Base-by-base conservation (phyloP, 2,888 invertebrate species). In the Trachelus iudaicus region DNA sequence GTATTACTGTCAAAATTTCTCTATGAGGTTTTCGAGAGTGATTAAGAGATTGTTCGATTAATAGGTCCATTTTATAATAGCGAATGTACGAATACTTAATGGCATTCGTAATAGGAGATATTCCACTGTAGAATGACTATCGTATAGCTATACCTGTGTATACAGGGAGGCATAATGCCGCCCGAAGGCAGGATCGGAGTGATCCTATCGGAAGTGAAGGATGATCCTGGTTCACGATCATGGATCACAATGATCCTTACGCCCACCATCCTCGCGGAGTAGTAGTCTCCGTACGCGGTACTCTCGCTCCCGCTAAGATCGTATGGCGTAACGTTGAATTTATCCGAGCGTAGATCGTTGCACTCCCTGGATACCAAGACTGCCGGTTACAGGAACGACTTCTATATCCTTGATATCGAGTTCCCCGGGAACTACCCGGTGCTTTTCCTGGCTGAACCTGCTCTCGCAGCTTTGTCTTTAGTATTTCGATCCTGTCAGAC, bases 221-320 rank as follows among this genome's bases (percentile, higher is more conserved):
- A 89, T 89, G 87, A 89, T 88, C 87, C 89, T 87, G 89, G 90
- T 90, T 86, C 89, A 85, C 83, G 88, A 89, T 90, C 87, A 85
- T 85, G 84, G 85, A 85, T 84, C 85, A 81, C 86, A 85, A 90
- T 90, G 88, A 88, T 90, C 87, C 86, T 88, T 90, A 40, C 40
- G 40, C 40, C 40, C 40, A 40, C 40, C 40, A 40, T 40, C 15
- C 15, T 40, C 40, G 40, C 76, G 68, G 74, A 73, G 73, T 75
- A 75, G 40, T 33, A 40, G n/a, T 76, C 77, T 73, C 75, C 35
- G 56, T 76, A 35, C 69, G 68, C 35, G 35, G 56, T 56, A 69
- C 75, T 76, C 73, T 74, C 73, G 77, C 79, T 80, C 79, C 76
- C 71, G 77, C 77, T 77, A 77, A 77, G 77, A 40, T 40, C 40